Conservation (phyloP, 2,888 invertebrate genomes). For the Hybos culiciformis region DNA sequence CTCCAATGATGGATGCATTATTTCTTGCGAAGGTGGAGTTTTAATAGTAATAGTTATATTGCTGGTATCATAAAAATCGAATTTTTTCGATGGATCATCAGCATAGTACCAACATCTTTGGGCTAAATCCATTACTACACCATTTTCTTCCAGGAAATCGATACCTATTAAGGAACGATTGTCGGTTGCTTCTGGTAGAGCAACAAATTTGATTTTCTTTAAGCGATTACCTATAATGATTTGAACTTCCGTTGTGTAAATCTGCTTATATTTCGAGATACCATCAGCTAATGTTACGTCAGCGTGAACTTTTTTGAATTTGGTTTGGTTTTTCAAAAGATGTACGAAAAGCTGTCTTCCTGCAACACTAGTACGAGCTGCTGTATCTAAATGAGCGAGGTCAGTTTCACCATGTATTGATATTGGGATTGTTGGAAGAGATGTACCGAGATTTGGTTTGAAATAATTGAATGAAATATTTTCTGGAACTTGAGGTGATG, state of each 20-base stretch:
- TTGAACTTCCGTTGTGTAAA: conserved; percentile 1
- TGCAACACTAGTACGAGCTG: conserved; percentile 4
- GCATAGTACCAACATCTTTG: neutral
- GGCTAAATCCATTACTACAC: neutral
- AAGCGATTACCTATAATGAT: conserved; percentile 5
- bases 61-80: neutral
- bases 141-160: conserved; percentile 1
- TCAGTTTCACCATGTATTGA: conserved; percentile 1
- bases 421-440: neutral
- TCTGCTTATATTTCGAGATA: conserved; percentile 2
- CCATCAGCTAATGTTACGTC: conserved; percentile 4
- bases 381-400: neutral
- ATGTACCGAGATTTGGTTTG: neutral
- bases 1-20: too few relatives aligned
- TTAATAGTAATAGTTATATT: too few relatives aligned
- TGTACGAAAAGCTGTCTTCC: conserved; percentile 4
- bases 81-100: neutral
- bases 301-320: neutral
- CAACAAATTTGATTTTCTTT: conserved; percentile 3
- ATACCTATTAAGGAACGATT: conserved; percentile 1
- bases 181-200: neutral
- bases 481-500: conserved; percentile 1
- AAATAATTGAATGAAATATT: conserved; percentile 4
- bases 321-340: conserved; percentile 3
- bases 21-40: too few relatives aligned